A percentile compares a stretch with the other conserved stretches of the same genome.
Evolutionary conservation across 2,797 vertebrate genomes (phyloP).

Genomic region (Scomberomorus guttatus): DNA sequence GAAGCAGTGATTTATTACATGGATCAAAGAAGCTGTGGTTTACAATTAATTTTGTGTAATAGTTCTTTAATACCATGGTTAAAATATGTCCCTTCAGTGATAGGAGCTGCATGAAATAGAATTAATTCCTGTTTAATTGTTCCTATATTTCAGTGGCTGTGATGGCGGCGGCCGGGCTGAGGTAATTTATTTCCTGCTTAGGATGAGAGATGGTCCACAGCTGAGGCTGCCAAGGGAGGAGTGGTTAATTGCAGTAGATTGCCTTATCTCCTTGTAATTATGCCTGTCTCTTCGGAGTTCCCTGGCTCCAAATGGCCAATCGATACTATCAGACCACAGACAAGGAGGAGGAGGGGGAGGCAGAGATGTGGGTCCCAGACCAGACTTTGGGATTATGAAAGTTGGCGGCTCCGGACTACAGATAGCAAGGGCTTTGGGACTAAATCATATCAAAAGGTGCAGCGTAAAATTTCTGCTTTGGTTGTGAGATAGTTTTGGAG

Average conservation of each 20-base stretch:
- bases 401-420: slow-evolving; percentile 26
- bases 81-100: slow-evolving; percentile 89
- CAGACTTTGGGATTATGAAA: slow-evolving; percentile 35
- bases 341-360: slow-evolving; percentile 63
- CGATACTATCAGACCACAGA: slow-evolving; percentile 66
- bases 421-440: slow-evolving; percentile 44
- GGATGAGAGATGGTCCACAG: slow-evolving; percentile 74
- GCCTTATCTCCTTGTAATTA: slow-evolving; percentile 89
- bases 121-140: slow-evolving; percentile 95
- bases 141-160: slow-evolving; percentile 90
- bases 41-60: slow-evolving; percentile 89
- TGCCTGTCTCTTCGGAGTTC: slow-evolving; percentile 77
- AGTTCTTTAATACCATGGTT: slow-evolving; percentile 83
- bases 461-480: slow-evolving; percentile 18
- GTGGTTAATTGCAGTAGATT: slow-evolving; percentile 90
- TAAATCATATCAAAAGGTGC: slow-evolving; percentile 34
- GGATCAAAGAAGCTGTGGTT: slow-evolving; percentile 80
- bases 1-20: slow-evolving; percentile 85
- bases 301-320: slow-evolving; percentile 72
- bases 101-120: slow-evolving; percentile 90
- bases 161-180: slow-evolving; percentile 57
- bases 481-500: slow-evolving; percentile 19
- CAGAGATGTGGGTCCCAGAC: slow-evolving; percentile 61
- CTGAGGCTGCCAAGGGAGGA: slow-evolving; percentile 74
- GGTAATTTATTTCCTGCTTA: slow-evolving; percentile 91